Conservation (phyloP, 2,113 vertebrate genomes). For the Garra rufa region DNA sequence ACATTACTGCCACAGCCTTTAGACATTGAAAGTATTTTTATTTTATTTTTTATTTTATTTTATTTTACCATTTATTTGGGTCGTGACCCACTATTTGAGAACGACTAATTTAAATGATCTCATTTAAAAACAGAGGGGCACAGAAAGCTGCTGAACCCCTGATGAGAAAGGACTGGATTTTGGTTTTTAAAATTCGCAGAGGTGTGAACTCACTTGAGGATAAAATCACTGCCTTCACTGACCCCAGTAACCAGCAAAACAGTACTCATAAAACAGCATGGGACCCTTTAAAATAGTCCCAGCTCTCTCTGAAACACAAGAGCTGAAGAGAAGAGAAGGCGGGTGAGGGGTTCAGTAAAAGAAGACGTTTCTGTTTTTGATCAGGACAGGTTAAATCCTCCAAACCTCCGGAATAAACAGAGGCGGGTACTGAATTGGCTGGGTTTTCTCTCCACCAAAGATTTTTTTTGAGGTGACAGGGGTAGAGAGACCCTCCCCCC, state of each 20-base stretch:
- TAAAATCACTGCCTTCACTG: slow-evolving; percentile 70
- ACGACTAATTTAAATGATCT: slow-evolving; percentile 46
- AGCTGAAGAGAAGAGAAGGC: slow-evolving; percentile 59
- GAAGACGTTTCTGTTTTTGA: slow-evolving; percentile 42
- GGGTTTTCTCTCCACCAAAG: slow-evolving; percentile 61
- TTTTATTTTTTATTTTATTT: neutral
- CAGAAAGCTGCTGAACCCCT: slow-evolving; percentile 36
- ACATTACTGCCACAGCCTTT: too few species aligned
- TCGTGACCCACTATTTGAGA: neutral
- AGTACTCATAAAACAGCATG: slow-evolving; percentile 74
- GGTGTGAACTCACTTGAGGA: slow-evolving; percentile 68
- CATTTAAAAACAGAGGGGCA: slow-evolving; percentile 51
- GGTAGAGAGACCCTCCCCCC: slow-evolving; percentile 9
- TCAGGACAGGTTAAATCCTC: slow-evolving; percentile 45
- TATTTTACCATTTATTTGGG: neutral
- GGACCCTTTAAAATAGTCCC: slow-evolving; percentile 68
- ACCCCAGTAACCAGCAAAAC: slow-evolving; percentile 72
- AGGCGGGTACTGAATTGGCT: slow-evolving; percentile 43
- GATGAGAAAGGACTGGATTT: slow-evolving; percentile 58
- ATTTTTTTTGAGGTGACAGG: neutral
- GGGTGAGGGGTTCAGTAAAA: slow-evolving; percentile 58
- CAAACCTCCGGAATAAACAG: slow-evolving; percentile 23
- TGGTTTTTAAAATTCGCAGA: slow-evolving; percentile 63
- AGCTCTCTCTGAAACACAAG: slow-evolving; percentile 60
- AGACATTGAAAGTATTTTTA: too few species aligned